Percentiles rank a stretch among this genome's conserved stretches.
These are phyloP conservation scores for Lamellibrachia satsuma DNA, from an alignment of 2,888 invertebrate genomes.

Conservation along the genomic window DNA sequence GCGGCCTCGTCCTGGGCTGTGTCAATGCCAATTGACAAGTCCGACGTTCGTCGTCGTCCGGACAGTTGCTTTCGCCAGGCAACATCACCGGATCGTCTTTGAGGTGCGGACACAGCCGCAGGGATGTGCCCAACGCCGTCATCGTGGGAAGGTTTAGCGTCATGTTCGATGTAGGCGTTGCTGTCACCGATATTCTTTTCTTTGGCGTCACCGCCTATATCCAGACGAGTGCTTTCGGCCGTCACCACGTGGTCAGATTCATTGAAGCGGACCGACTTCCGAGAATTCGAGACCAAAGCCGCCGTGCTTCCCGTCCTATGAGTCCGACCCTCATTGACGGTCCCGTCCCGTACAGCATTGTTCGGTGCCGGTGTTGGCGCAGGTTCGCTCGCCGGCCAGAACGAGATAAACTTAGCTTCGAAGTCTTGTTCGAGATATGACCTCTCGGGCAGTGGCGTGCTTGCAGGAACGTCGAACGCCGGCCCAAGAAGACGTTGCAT, in stretches of 20 bases:
- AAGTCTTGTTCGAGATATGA: slow-evolving; percentile 17
- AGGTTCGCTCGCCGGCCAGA: background rate
- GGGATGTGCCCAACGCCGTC: background rate
- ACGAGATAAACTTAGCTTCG: background rate
- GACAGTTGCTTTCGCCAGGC: no score
- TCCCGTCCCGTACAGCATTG: background rate
- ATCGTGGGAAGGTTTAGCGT: background rate
- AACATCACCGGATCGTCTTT: no score
- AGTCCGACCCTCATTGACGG: background rate
- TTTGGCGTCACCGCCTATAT: background rate
- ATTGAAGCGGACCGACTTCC: background rate
- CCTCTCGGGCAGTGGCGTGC: background rate
- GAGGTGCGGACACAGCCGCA: no score
- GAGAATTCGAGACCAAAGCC: background rate
- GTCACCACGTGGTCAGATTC: background rate
- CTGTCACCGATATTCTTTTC: background rate
- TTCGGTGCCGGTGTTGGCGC: background rate
- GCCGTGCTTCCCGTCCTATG: background rate
- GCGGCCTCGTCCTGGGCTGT: no score
- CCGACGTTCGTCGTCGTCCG: no score
- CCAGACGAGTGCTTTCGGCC: background rate
- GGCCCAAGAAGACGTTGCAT: background rate
- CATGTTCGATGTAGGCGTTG: background rate
- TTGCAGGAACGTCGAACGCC: background rate
- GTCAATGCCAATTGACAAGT: no score